Base-by-base conservation (phyloP, 2,113 vertebrate genomes). In the Garra rufa region DNA sequence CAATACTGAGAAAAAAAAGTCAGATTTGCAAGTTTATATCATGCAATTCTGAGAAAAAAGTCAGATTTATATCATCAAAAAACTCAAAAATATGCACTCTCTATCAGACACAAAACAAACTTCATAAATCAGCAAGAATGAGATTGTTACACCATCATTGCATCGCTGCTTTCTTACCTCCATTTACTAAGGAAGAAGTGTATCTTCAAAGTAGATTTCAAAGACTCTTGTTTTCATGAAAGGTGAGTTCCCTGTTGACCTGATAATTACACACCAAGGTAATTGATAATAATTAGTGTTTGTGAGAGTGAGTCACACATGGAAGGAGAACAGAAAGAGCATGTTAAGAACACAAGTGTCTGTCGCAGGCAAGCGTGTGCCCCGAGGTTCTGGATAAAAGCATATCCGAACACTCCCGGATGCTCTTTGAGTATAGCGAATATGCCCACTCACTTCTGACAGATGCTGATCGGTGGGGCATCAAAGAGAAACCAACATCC, bases 281-380 rank as follows among this genome's bases (percentile, higher is more conserved):
- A 79, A 79, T 11, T 63, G 55, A 61, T 41, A n/a, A n/a, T n/a
- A 26, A 61, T 78, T 80, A 81, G 43, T 46, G 59, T 81, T 81
- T 6, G 28, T 19, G 43, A 4, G 43, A 69, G 43, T 67, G 78
- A 67, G 17, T 69, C 78, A 67, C 79, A 52, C 65, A 10, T 55
- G 65, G 44, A 70, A 55, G 59, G 9, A 65, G 26, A 46, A 30
- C 14, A 80, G 24, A 70, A n/a, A 57, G 76, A 41, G 26, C 38
- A 61, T 34, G 43, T 15, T 21, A 28, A 67, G 61, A n/a, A n/a
- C 63, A 76, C 55, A 38, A 14, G 75, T n/a, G 11, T 69, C 17
- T 69, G 44, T 52, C 6, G 3, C 13, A 48, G 59, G 10, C n/a
- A 65, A n/a, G 63, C 43, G 1, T 59, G 52, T 65, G 41, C 9